phyloP scores from a whole-genome alignment of 2,113 vertebrate species.

The Microtus ochrogaster region DNA sequence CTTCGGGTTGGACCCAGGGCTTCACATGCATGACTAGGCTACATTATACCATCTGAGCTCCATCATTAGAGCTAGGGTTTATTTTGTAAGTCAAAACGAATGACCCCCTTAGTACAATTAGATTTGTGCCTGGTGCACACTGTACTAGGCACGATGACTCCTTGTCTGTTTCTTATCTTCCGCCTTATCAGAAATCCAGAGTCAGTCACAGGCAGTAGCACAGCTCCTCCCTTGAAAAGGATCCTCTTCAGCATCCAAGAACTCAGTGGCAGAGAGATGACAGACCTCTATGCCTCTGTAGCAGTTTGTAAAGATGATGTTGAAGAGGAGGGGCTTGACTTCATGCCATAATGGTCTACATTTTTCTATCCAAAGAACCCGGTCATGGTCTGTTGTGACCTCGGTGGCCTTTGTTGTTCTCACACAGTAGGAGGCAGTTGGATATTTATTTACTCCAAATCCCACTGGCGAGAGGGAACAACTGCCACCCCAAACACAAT shows the following conservation, averaged over 20 bases:
- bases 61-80: not conserved
- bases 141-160: rapidly evolving
- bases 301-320: not conserved
- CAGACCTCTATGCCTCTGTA: not conserved
- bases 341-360: not conserved
- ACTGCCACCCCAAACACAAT: not conserved
- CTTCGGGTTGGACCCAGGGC: not conserved
- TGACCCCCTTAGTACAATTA: not conserved
- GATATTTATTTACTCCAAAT: constrained; percentile 23
- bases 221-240: not conserved
- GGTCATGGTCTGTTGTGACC: not conserved
- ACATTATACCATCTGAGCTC: not conserved
- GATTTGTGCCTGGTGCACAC: not conserved
- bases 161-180: not conserved
- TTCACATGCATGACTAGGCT: not conserved
- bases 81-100: not conserved
- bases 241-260: not conserved
- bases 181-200: no score
- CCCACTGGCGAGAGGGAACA: not conserved
- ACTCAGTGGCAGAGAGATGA: not conserved
- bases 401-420: constrained; percentile 3
- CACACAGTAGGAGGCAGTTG: not conserved
- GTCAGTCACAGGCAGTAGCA: not conserved
- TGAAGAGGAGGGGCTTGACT: not conserved
- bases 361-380: not conserved